Base-by-base conservation (phyloP, 2,888 invertebrate species). In the Spilosoma lubricipeda region DNA sequence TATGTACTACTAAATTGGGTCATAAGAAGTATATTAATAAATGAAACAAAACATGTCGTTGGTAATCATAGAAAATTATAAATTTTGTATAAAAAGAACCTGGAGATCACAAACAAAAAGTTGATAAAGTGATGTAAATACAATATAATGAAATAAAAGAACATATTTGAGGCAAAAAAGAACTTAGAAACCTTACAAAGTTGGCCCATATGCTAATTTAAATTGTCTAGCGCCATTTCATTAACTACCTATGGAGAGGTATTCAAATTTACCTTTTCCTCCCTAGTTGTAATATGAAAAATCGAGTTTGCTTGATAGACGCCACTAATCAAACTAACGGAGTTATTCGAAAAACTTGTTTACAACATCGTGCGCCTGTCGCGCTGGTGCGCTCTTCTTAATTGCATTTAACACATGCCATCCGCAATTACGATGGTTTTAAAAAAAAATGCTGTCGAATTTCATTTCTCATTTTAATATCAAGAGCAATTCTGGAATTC, bases 381-480 rank as follows among this genome's bases (percentile, higher is more conserved):
- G 30, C 27, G 36, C 18, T 36, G 67, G 70, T 72, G 27, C 30
- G n/a, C 42, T 56, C 39, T 27, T 39, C 48, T 73, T 77, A 77
- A 75, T 75, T 77, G 45, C 56, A 72, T 76, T 74, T 69, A 30
- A 56, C 74, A 23, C 56, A 13, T 64, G 20, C 13, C 13, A n/a
- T 59, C 27, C 15, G 15, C 15, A 65, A 59, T 30, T 65, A 52
- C 42, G 9, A 9, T 33, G 33, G 33, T 33, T 33, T 33, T 33
- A 72, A 78, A 76, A 75, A 59, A 27, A 1, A 36, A 42, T 56
- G 63, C 63, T 73, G 67, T 63, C 71, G 73, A 79, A 80, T 78
- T 83, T 74, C 68, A 72, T 48, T 76, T 65, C 67, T 73, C 74
- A 76, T 78, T 80, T 78, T 78, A 69, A 80, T 79, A 78, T 75